Evolutionary conservation across 2,797 vertebrate genomes (phyloP).

Genomic region (Pangasius krempfi): DNA sequence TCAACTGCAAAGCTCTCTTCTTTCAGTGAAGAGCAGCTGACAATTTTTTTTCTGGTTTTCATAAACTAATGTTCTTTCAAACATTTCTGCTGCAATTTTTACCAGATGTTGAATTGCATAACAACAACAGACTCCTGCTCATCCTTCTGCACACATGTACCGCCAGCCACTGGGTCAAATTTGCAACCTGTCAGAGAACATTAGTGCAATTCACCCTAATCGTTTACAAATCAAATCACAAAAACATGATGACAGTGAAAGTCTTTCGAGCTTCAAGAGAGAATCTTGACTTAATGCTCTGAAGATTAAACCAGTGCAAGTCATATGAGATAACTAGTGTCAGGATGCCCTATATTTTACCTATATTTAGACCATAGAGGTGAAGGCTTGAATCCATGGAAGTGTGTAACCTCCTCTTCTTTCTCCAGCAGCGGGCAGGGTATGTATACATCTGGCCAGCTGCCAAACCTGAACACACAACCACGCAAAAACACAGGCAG

Average conservation of each 20-base stretch:
- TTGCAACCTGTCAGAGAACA: not conserved
- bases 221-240: not conserved
- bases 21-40: not conserved
- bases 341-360: slow-evolving; percentile 70
- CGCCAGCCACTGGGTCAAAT: not conserved
- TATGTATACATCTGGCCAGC: slow-evolving; percentile 85
- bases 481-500: not conserved
- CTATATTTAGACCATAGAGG: slow-evolving; percentile 90
- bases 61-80: slow-evolving; percentile 3
- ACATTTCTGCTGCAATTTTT: not conserved
- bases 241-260: not conserved
- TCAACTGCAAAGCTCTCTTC: not conserved
- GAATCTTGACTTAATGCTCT: not conserved
- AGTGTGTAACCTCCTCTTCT: slow-evolving; percentile 92
- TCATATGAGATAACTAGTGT: slow-evolving; percentile 4
- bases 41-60: not conserved
- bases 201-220: not conserved
- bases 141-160: not conserved
- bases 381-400: slow-evolving; percentile 88
- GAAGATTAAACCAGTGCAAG: slow-evolving; percentile 2
- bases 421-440: slow-evolving; percentile 94
- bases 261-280: not conserved
- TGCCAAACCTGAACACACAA: slow-evolving; percentile 70
- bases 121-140: not conserved
- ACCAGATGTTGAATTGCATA: not conserved